Evolutionary conservation across 64 coral and sea anemone species (phyloP), one percentile per base, ranked within the genome.

Genomic region (Catalaphyllia jardinei): DNA sequence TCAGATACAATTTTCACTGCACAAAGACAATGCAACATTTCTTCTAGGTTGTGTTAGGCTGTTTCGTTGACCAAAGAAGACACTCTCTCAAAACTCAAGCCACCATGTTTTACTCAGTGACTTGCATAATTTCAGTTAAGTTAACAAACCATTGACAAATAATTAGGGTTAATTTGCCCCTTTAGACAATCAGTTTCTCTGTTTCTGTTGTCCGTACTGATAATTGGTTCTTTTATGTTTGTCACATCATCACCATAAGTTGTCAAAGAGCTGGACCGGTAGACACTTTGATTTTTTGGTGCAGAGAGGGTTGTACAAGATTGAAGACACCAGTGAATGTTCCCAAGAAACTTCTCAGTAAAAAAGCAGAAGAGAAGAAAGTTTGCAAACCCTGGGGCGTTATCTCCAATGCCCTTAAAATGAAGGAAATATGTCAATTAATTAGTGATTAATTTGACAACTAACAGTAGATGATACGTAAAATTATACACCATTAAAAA

Each of bases 341-440:
- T 20, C 31, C 89, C 59, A 71, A 82, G 55, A 49, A 73, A 80
- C 74, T 91, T 91, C 31, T 91, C 89, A 63, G 89, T 91, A 39
- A 91, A 91, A 67, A 91, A 75, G 31, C 71, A 91, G 72, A 91
- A 91, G 12, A 91, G 79, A 39, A 91, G 89, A 85, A 91, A 91
- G 35, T 91, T 91, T 54, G 79, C 78, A 83, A 91, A 91, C 7
- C 89, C 89, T 20, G 89, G 89, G 11, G 78, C 78, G 39, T 73
- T 91, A 35, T 91, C 89, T 84, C 89, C 89, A 50, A 91, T 91
- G 74, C 89, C 89, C 89, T 91, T 50, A 1, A 25, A 4, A 67
- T 39, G 4, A 15, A 86, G 13, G 50, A 11, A 35, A 86, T 69
- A 86, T 49, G 29, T 19, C 38, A 60, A 61, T 17, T 22, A 69